Conservation (phyloP, 2,888 invertebrate species). For the Ramazzottius varieornatus region DNA sequence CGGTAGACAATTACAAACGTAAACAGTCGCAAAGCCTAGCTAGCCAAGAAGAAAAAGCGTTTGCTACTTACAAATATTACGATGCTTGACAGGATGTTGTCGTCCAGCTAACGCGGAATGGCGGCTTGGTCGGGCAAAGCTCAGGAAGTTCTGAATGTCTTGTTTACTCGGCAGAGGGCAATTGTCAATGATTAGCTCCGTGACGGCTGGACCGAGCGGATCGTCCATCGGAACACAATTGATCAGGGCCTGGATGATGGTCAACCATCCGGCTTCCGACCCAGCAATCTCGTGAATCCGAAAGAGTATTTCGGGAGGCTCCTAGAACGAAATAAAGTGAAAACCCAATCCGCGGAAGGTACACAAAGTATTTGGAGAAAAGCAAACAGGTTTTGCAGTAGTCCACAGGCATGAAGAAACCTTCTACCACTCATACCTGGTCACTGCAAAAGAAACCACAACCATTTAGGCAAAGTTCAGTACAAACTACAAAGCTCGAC, state of each 20-base stretch:
- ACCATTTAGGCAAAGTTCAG: too few relatives aligned
- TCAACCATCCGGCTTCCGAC: conserved; percentile 44
- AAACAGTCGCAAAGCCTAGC: too few relatives aligned
- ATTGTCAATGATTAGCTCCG: conserved; percentile 61
- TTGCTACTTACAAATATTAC: conserved; percentile 2
- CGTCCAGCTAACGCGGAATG: not conserved
- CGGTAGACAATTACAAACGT: too few relatives aligned
- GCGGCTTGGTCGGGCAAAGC: not conserved
- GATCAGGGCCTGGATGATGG: conserved; percentile 53
- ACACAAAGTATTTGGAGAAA: too few relatives aligned
- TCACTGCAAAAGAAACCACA: too few relatives aligned
- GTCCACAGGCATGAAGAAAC: too few relatives aligned
- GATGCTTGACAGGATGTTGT: not conserved
- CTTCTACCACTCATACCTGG: too few relatives aligned
- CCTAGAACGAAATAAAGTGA: too few relatives aligned
- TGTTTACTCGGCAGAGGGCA: conserved; percentile 25
- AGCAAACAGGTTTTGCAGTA: too few relatives aligned
- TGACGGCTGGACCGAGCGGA: conserved; percentile 60
- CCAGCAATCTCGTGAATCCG: conserved; percentile 25
- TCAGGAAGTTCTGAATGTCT: not conserved
- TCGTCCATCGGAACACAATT: conserved; percentile 49
- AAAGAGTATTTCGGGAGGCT: conserved; percentile 32
- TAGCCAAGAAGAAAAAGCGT: too few relatives aligned
- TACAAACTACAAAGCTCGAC: too few relatives aligned
- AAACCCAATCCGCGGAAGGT: too few relatives aligned